Conservation (phyloP, 2,888 invertebrate species). For the Cheilosia vulpina region DNA sequence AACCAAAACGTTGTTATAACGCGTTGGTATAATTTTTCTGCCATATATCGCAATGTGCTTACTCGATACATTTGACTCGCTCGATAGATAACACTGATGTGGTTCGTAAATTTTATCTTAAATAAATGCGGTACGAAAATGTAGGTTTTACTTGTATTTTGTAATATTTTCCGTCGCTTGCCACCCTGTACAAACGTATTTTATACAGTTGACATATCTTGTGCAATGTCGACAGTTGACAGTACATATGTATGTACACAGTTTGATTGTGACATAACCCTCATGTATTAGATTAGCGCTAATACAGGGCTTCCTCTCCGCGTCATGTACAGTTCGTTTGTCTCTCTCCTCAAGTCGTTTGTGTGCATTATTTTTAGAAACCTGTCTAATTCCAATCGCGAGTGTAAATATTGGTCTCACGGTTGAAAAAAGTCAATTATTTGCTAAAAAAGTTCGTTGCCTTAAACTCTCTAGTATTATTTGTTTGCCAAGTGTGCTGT, state of each 20-base stretch:
- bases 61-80: too few species aligned
- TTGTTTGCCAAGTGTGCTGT: slow-evolving; percentile 31
- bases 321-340: slow-evolving; percentile 5
- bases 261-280: not conserved
- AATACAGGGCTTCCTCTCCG: not conserved
- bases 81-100: too few species aligned
- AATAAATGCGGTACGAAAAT: too few species aligned
- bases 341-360: slow-evolving; percentile 7
- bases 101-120: too few species aligned
- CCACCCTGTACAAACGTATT: slow-evolving; percentile 12
- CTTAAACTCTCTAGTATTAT: not conserved
- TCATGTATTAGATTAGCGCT: slow-evolving; percentile 6
- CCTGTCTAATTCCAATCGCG: slow-evolving; percentile 28
- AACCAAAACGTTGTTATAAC: too few species aligned
- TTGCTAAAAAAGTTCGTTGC: slow-evolving; percentile 23
- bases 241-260: not conserved
- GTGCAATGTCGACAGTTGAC: not conserved
- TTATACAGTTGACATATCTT: not conserved
- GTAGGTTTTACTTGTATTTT: not conserved
- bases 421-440: slow-evolving; percentile 13
- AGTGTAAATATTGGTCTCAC: slow-evolving; percentile 32
- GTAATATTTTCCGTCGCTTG: not conserved
- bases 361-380: slow-evolving; percentile 6
- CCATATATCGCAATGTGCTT: too few species aligned
- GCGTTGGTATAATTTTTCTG: too few species aligned